Evolutionary conservation across 2,113 vertebrate genomes (phyloP).

Genomic region (Centrocercus urophasianus): DNA sequence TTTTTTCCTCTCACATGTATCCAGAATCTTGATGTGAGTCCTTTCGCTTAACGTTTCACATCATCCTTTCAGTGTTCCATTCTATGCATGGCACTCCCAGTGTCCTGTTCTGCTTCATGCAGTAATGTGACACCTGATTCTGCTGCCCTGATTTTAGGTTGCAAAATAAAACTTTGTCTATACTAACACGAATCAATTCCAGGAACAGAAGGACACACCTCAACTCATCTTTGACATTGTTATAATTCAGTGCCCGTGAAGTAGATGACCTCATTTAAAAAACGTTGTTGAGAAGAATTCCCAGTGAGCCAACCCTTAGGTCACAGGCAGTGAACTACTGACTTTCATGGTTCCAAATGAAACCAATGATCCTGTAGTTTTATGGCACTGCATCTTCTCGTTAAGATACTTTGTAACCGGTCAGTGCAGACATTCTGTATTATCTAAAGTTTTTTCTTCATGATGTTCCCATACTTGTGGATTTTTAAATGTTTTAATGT

Average conservation of each 20-base stretch:
- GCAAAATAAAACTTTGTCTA: not conserved
- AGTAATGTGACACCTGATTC: not conserved
- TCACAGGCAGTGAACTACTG: not conserved
- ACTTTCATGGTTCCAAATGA: not conserved
- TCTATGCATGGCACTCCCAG: fast-evolving
- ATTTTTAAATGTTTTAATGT: not conserved
- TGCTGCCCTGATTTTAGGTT: not conserved
- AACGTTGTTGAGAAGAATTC: not conserved
- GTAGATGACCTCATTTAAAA: not conserved
- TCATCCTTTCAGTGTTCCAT: not conserved
- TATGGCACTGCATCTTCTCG: not conserved
- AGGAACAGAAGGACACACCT: not conserved
- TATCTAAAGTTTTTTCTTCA: not conserved
- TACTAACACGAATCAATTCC: fast-evolving
- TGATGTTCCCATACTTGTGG: not conserved
- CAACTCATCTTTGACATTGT: not conserved
- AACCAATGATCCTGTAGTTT: not conserved
- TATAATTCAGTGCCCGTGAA: not conserved
- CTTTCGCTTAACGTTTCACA: not conserved
- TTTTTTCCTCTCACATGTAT: not conserved
- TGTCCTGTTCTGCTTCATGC: fast-evolving
- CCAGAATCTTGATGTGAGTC: not conserved
- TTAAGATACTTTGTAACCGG: not conserved
- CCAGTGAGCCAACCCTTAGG: not conserved
- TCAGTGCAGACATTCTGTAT: not conserved